Evolutionary conservation across 2,888 invertebrate species (phyloP), one percentile per base, ranked within the genome.

Genomic region (Patella pellucida): DNA sequence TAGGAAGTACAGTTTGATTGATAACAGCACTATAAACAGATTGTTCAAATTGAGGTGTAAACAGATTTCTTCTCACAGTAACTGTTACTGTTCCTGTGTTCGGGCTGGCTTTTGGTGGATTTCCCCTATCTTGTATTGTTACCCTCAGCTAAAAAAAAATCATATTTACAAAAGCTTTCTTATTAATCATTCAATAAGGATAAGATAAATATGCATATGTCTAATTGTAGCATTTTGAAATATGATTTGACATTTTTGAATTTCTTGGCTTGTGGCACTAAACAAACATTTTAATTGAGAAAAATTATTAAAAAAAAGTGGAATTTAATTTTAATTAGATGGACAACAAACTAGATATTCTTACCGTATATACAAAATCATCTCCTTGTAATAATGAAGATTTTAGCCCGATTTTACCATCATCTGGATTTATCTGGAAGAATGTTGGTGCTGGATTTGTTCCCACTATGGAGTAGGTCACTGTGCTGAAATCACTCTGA

Each of bases 401-500:
- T 62, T 23, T 62, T 14, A 62, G 62, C 23, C 62, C 23, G 23
- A 89, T 81, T 7, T 75, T 76, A 31, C 89, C 89, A 77, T 83
- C 82, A 9, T 80, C 78, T 3, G 75, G 71, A 71, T 84, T 79
- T 31, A 89, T 80, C 4, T 78, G 78, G 80, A 89, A 89, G 79
- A 82, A 88, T 51, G 62, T 23, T 19, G 19, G 19, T 12, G 19
- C 62, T 23, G 81, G 70, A 16, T 78, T 72, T 51, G 81, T 82
- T 2, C 85, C 86, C 19, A 83, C 79, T 54, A 85, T 84, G 41
- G 84, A 82, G 73, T 85, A 89, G 19, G 82, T 78, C 19, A 89
- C 80, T 50, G 73, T 71, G 75, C 86, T 88, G 75, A 86, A 86
- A 15, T 89, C 89, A 52, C 71, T 80, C 86, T 87, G 79, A 23